These are phyloP conservation scores for Rosalia funebris DNA, from an alignment of 2,888 invertebrate genomes.

Conservation along the genomic window DNA sequence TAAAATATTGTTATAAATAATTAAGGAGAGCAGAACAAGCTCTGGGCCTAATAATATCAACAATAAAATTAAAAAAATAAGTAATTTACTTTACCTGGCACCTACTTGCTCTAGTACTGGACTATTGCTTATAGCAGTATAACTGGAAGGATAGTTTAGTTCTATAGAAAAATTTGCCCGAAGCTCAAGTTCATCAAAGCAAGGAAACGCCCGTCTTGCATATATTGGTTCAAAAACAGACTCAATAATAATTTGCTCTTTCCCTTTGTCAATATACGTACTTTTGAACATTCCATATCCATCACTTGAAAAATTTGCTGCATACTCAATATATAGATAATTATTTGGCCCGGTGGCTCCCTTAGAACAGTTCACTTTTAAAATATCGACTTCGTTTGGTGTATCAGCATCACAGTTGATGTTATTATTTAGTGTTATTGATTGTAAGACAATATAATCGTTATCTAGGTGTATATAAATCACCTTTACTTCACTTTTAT, in stretches of 20 bases:
- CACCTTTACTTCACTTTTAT: neutral
- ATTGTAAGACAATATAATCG: neutral
- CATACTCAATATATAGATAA: neutral
- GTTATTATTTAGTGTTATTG: neutral
- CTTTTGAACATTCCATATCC: neutral
- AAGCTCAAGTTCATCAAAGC: conserved; percentile 11
- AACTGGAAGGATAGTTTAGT: neutral
- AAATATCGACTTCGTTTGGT: neutral
- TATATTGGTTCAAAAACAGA: conserved; percentile 9
- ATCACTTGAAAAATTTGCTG: neutral
- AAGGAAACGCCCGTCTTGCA: conserved; percentile 9
- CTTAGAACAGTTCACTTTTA: neutral
- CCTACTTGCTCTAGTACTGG: neutral
- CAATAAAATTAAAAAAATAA: too few species aligned
- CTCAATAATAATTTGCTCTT: neutral
- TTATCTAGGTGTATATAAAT: neutral
- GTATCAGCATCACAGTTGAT: neutral
- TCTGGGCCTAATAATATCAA: too few species aligned
- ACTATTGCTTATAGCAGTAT: conserved; percentile 10
- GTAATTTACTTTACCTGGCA: too few species aligned
- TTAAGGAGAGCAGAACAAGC: too few species aligned
- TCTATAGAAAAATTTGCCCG: neutral
- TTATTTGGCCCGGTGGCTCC: neutral
- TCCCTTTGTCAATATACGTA: neutral
- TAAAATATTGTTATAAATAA: too few species aligned